These are phyloP conservation scores for Oasisia sp. DNA, from an alignment of 2,888 invertebrate species.

Conservation along the genomic window DNA sequence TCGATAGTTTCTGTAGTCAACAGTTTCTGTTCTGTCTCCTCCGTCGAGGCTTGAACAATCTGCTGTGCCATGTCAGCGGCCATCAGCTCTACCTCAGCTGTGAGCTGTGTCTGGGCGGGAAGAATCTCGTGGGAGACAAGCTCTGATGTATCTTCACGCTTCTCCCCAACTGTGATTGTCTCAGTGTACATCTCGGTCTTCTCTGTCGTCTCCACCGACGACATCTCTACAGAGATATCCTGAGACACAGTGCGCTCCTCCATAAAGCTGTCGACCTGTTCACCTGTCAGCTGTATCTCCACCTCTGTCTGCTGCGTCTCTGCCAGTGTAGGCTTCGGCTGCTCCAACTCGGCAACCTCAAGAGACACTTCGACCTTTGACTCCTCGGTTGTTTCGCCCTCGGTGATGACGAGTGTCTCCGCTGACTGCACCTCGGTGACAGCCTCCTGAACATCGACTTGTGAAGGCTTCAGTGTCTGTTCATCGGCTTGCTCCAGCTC, in stretches of 20 bases:
- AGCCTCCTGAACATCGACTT: conserved; percentile 35
- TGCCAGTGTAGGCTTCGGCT: conserved; percentile 39
- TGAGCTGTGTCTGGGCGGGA: conserved; percentile 30
- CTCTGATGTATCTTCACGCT: conserved; percentile 38
- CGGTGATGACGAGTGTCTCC: conserved; percentile 31
- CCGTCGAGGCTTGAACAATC: conserved; percentile 31
- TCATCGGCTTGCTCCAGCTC: conserved; percentile 34
- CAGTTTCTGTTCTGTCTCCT: conserved; percentile 30
- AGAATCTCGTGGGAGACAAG: conserved; percentile 41
- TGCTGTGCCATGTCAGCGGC: conserved; percentile 32
- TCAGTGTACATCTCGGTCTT: conserved; percentile 36
- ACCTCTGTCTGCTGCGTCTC: conserved; percentile 37
- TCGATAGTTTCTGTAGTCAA: not conserved
- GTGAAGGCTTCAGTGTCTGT: conserved; percentile 34
- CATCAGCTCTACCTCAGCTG: conserved; percentile 18
- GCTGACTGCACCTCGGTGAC: conserved; percentile 32
- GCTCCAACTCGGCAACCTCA: conserved; percentile 32
- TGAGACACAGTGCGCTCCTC: conserved; percentile 38
- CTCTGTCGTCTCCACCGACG: conserved; percentile 32
- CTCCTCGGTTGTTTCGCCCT: conserved; percentile 36
- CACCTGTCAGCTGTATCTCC: conserved; percentile 37
- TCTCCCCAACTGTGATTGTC: conserved; percentile 34
- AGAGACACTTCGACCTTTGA: conserved; percentile 35
- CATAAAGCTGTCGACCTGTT: conserved; percentile 35
- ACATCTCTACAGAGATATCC: conserved; percentile 33